Evolutionary conservation across 2,888 invertebrate genomes (phyloP).

Genomic region (Macropis europaea): DNA sequence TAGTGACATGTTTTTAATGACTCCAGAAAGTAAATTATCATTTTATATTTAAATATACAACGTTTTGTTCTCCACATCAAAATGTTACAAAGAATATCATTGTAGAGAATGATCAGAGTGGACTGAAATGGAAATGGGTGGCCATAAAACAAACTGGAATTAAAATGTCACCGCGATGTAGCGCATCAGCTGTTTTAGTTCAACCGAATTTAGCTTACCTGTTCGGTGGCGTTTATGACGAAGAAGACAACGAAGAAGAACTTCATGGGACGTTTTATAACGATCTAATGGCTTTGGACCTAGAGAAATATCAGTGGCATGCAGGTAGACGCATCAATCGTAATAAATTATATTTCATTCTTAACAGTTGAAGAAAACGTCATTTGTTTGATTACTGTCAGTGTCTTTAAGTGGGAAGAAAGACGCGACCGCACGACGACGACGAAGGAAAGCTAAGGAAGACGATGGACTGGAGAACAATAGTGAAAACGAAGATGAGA

Average conservation of each 20-base stretch:
- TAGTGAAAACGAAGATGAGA: conserved; percentile 68
- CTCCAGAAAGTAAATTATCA: conserved; percentile 83
- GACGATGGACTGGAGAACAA: conserved; percentile 75
- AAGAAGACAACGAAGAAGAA: conserved; percentile 87
- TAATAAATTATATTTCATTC: background rate
- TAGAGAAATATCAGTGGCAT: conserved; percentile 89
- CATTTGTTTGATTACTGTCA: conserved; percentile 36
- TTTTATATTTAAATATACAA: background rate
- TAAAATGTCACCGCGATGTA: conserved; percentile 84
- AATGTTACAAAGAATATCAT: conserved; percentile 3
- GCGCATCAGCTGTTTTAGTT: conserved; percentile 86
- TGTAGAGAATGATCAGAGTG: conserved; percentile 83
- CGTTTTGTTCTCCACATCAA: too few relatives aligned
- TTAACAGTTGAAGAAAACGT: background rate
- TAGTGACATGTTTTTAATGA: conserved; percentile 86
- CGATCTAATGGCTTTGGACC: conserved; percentile 88
- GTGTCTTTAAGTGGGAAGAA: conserved; percentile 80
- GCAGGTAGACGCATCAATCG: conserved; percentile 78
- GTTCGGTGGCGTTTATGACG: conserved; percentile 94
- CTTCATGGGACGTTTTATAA: conserved; percentile 90
- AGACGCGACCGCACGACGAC: conserved; percentile 73
- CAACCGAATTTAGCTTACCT: conserved; percentile 86
- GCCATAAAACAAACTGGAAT: conserved; percentile 85
- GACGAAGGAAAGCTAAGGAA: conserved; percentile 79
- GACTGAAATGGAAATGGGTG: conserved; percentile 87